phyloP scores from a whole-genome alignment of 2,797 vertebrate genomes.

The Amniataba percoides region DNA sequence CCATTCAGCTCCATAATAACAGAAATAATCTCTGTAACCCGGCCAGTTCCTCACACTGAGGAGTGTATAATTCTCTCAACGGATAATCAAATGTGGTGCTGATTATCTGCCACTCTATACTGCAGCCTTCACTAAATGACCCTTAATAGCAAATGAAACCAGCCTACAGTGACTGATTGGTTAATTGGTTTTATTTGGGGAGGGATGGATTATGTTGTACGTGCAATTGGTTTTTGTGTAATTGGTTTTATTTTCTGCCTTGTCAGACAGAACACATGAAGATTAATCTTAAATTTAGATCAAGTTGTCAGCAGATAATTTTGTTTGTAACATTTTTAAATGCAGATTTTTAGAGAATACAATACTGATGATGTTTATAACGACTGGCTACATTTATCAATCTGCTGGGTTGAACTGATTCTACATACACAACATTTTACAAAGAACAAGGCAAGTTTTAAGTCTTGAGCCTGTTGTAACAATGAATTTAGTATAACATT shows the following conservation, averaged over 20 bases:
- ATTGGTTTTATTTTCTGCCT: conserved; percentile 52
- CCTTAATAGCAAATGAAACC: conserved; percentile 66
- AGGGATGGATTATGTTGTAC: conserved; percentile 43
- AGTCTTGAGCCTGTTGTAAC: neutral
- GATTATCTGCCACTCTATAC: conserved; percentile 66
- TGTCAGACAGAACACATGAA: conserved; percentile 29
- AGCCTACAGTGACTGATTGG: conserved; percentile 65
- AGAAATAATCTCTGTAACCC: conserved; percentile 68
- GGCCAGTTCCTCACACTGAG: conserved; percentile 45
- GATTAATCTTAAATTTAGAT: conserved; percentile 44
- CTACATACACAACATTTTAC: neutral
- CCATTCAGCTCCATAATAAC: conserved; percentile 57
- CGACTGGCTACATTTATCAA: neutral
- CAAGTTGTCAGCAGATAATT: conserved; percentile 25
- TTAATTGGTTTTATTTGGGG: conserved; percentile 71
- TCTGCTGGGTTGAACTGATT: neutral
- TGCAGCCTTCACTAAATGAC: conserved; percentile 59
- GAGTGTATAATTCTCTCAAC: conserved; percentile 56
- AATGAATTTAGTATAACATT: neutral
- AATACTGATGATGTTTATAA: conserved; percentile 15
- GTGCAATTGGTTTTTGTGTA: conserved; percentile 42
- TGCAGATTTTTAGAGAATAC: conserved; percentile 1
- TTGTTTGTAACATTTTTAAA: conserved; percentile 6
- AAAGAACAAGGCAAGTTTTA: neutral
- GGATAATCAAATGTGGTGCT: conserved; percentile 72